Conservation (phyloP, 2,888 invertebrate genomes). For the Aethes cnicana region DNA sequence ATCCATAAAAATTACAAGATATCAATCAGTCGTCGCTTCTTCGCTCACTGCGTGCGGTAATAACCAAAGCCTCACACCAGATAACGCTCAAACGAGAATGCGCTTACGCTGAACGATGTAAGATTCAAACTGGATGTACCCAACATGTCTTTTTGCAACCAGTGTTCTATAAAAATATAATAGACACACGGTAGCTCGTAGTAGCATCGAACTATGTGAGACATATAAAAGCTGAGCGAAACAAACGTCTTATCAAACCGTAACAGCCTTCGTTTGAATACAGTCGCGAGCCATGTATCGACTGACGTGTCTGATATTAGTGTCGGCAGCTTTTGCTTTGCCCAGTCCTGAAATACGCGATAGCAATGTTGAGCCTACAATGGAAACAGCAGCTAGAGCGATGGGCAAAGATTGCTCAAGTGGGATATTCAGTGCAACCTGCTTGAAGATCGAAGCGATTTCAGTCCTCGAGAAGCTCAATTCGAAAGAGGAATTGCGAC, state of each 20-base stretch:
- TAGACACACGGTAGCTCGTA: conserved; percentile 63
- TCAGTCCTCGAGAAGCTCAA: conserved; percentile 67
- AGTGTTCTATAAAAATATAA: conserved; percentile 80
- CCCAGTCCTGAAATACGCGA: conserved; percentile 60
- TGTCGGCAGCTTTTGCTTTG: conserved; percentile 51
- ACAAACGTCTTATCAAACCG: conserved; percentile 71
- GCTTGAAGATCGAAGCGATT: conserved; percentile 73
- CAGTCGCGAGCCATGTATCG: conserved; percentile 67
- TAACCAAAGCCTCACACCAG: conserved; percentile 50
- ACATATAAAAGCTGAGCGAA: conserved; percentile 74
- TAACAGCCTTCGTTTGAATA: conserved; percentile 55
- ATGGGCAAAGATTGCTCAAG: conserved; percentile 66
- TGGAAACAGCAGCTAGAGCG: conserved; percentile 57
- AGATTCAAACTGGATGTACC: conserved; percentile 35
- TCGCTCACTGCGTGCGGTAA: conserved; percentile 67
- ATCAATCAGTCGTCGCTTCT: conserved; percentile 49
- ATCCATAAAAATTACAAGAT: conserved; percentile 21
- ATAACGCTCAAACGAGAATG: conserved; percentile 36
- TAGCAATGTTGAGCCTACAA: conserved; percentile 48
- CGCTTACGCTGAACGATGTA: conserved; percentile 32
- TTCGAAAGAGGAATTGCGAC: conserved; percentile 64
- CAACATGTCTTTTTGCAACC: conserved; percentile 61
- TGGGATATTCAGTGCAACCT: conserved; percentile 70
- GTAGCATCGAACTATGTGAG: conserved; percentile 69
- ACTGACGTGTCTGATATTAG: conserved; percentile 46